A percentile compares a stretch with the other conserved stretches of the same genome.
Evolutionary conservation across 1,140 invertebrate species (phyloP).

Genomic region (Drosophila prosaltans): DNA sequence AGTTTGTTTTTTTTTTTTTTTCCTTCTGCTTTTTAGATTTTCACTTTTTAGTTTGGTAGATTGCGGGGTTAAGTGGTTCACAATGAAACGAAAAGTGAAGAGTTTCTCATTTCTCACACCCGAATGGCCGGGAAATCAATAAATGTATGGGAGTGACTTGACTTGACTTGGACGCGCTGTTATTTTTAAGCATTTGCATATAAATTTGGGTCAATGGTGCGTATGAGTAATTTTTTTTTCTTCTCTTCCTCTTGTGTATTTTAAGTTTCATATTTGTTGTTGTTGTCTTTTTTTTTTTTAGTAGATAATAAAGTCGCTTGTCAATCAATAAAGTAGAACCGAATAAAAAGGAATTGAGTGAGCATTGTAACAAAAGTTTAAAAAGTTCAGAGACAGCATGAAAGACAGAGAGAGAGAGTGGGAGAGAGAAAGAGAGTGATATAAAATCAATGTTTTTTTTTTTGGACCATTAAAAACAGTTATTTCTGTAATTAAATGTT

Average conservation of each 20-base stretch:
- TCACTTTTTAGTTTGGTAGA: slow-evolving; percentile 9
- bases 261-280: slow-evolving; percentile 3
- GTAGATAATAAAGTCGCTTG: slow-evolving; percentile 17
- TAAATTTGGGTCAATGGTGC: slow-evolving; percentile 62
- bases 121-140: slow-evolving; percentile 56
- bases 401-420: not conserved
- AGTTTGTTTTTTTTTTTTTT: slow-evolving; percentile 31
- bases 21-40: slow-evolving; percentile 10
- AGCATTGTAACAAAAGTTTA: too few species aligned
- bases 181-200: slow-evolving; percentile 42
- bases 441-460: slow-evolving; percentile 1
- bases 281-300: not conserved
- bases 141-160: slow-evolving; percentile 38
- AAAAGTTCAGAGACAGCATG: too few species aligned
- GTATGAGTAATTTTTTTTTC: slow-evolving; percentile 56
- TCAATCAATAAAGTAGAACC: not conserved
- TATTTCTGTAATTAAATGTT: slow-evolving; percentile 20
- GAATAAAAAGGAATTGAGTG: not conserved
- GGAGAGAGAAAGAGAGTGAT: too few species aligned
- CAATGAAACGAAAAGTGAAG: slow-evolving; percentile 14
- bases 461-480: slow-evolving; percentile 16
- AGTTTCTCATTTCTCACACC: slow-evolving; percentile 24
- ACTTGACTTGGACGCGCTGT: slow-evolving; percentile 24
- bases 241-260: slow-evolving; percentile 11
- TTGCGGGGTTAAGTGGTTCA: slow-evolving; percentile 16